A percentile compares a stretch with the other conserved stretches of the same genome.
Conservation (phyloP, 1,140 invertebrate genomes). For the Hylaeus anthracinus region DNA sequence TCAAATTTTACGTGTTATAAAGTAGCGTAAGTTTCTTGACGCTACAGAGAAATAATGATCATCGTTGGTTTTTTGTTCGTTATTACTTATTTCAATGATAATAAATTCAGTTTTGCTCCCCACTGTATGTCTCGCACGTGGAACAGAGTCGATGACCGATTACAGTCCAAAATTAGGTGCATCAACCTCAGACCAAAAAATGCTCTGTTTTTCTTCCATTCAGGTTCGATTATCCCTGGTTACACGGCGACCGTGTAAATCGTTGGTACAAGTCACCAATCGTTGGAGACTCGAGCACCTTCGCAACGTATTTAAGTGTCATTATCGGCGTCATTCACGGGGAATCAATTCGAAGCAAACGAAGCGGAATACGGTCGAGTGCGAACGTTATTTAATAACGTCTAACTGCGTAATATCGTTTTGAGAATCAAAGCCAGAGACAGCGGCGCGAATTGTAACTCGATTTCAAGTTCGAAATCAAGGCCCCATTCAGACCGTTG, state of each 20-base stretch:
- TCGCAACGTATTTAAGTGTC: not conserved
- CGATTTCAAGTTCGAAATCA: constrained; percentile 57
- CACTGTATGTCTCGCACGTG: too few relatives aligned
- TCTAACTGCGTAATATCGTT: constrained; percentile 24
- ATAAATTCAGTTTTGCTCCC: too few relatives aligned
- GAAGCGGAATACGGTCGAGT: not conserved
- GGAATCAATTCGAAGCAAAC: not conserved
- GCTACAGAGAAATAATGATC: too few relatives aligned
- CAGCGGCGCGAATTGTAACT: constrained; percentile 28
- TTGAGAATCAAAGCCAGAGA: constrained; percentile 28
- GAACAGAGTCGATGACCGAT: too few relatives aligned
- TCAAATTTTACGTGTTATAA: too few relatives aligned
- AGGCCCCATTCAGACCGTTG: constrained; percentile 47
- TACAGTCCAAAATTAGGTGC: too few relatives aligned
- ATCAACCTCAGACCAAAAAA: too few relatives aligned
- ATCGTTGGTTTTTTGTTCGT: too few relatives aligned
- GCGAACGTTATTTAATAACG: not conserved
- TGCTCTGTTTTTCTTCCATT: too few relatives aligned
- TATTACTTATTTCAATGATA: too few relatives aligned
- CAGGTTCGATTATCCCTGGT: too few relatives aligned
- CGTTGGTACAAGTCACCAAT: not conserved
- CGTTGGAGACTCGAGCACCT: not conserved
- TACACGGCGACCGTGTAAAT: not conserved
- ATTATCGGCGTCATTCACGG: not conserved
- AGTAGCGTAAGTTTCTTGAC: too few relatives aligned